phyloP scores from a whole-genome alignment of 2,113 vertebrate genomes.

The Albula glossodonta region DNA sequence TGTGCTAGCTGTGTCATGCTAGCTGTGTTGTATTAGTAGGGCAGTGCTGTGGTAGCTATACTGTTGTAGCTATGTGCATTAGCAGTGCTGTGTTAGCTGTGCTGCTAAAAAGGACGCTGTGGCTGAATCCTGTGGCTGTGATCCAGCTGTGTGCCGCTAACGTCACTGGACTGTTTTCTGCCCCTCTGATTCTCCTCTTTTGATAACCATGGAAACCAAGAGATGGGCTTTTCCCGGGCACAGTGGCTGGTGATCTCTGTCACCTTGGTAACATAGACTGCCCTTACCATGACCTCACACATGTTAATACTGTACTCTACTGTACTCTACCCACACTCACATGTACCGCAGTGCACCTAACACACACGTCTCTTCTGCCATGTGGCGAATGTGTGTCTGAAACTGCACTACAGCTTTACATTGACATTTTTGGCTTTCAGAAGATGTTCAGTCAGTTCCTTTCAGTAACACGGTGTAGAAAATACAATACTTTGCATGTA shows the following conservation, averaged over 20 bases:
- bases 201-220: conserved; percentile 21
- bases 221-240: conserved; percentile 20
- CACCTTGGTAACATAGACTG: conserved; percentile 14
- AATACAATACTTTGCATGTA: too few species aligned
- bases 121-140: background rate
- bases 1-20: too few species aligned
- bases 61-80: too few species aligned
- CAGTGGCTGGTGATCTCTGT: conserved; percentile 1
- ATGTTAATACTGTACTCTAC: background rate
- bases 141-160: conserved; percentile 15
- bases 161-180: conserved; percentile 5
- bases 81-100: too few species aligned
- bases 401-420: background rate
- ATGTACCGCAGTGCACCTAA: background rate
- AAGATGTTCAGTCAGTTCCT: too few species aligned
- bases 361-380: too few species aligned
- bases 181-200: conserved; percentile 9
- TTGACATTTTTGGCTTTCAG: too few species aligned
- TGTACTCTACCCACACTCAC: background rate
- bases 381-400: background rate
- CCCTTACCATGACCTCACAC: background rate
- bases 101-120: too few species aligned
- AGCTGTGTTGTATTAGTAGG: too few species aligned
- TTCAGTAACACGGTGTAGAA: too few species aligned
- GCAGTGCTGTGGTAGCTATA: too few species aligned